Conservation (phyloP, 2,888 invertebrate species). For the Ischnus inquisitorius region DNA sequence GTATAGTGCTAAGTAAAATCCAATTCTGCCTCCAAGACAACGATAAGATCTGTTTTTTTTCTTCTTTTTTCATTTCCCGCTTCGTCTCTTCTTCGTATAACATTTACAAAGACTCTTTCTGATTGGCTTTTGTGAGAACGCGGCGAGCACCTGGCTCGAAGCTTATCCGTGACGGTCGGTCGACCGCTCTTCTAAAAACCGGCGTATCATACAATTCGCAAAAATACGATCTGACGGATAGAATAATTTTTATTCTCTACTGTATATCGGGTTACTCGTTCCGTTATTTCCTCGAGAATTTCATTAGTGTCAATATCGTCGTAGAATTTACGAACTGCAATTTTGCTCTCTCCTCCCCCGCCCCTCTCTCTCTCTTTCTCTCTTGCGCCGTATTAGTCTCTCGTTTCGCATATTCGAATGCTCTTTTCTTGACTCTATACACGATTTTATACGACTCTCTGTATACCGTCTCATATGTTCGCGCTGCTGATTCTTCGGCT, state of each 20-base stretch:
- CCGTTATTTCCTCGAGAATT: slow-evolving; percentile 26
- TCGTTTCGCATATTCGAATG: background rate
- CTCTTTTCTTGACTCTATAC: slow-evolving; percentile 5
- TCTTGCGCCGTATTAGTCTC: slow-evolving; percentile 29
- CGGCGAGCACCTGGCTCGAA: slow-evolving; percentile 3
- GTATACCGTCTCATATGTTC: slow-evolving; percentile 28
- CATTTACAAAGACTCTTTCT: background rate
- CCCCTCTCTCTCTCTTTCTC: background rate
- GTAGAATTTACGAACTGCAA: slow-evolving; percentile 28
- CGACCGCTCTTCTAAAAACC: slow-evolving; percentile 3
- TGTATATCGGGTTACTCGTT: slow-evolving; percentile 45
- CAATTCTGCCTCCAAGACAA: slow-evolving; percentile 48
- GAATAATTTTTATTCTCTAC: slow-evolving; percentile 41
- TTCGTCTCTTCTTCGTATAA: background rate
- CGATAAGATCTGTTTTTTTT: slow-evolving; percentile 57
- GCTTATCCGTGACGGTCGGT: slow-evolving; percentile 17
- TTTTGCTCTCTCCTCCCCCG: background rate
- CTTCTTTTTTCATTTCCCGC: slow-evolving; percentile 21
- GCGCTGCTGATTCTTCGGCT: slow-evolving; percentile 17
- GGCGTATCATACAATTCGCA: slow-evolving; percentile 36
- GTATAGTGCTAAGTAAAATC: slow-evolving; percentile 56
- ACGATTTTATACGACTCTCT: slow-evolving; percentile 32
- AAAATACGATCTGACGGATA: slow-evolving; percentile 50
- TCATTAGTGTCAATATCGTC: slow-evolving; percentile 52
- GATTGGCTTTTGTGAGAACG: slow-evolving; percentile 12